Conservation (phyloP, 2,888 invertebrate species). For the Hipparchia sbordonii region DNA sequence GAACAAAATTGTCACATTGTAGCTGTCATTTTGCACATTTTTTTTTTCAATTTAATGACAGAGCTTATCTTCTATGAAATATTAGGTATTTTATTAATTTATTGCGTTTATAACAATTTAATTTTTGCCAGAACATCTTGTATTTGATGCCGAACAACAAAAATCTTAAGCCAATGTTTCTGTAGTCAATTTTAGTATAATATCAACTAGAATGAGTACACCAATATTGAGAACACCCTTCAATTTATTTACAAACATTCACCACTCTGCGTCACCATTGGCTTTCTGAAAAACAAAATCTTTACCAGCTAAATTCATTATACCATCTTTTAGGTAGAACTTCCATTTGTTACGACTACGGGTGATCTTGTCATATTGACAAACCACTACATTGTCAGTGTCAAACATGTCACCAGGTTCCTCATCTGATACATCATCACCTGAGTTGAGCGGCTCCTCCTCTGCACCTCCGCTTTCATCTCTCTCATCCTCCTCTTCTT, state of each 20-base stretch:
- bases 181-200: conserved; percentile 46
- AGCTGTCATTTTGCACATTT: too few relatives aligned
- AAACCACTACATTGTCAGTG: conserved; percentile 99
- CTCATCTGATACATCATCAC: conserved; percentile 98
- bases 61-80: too few relatives aligned
- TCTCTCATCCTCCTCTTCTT: conserved; percentile 87
- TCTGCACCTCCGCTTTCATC: conserved; percentile 85
- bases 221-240: conserved; percentile 62
- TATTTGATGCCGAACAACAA: background rate
- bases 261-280: conserved; percentile 99
- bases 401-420: conserved; percentile 97
- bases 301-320: conserved; percentile 99
- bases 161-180: conserved; percentile 46
- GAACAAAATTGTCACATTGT: too few relatives aligned
- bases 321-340: conserved; percentile 99
- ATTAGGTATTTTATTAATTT: too few relatives aligned
- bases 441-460: conserved; percentile 97
- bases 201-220: conserved; percentile 52
- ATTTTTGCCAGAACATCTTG: background rate
- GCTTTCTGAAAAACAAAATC: conserved; percentile 99
- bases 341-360: conserved; percentile 99
- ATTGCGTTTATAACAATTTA: too few relatives aligned
- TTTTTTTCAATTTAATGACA: too few relatives aligned
- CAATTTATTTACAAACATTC: conserved; percentile 58
- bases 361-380: conserved; percentile 99